These are phyloP conservation scores for Torymus aiolomorphi DNA, from an alignment of 2,888 invertebrate species.

Conservation along the genomic window DNA sequence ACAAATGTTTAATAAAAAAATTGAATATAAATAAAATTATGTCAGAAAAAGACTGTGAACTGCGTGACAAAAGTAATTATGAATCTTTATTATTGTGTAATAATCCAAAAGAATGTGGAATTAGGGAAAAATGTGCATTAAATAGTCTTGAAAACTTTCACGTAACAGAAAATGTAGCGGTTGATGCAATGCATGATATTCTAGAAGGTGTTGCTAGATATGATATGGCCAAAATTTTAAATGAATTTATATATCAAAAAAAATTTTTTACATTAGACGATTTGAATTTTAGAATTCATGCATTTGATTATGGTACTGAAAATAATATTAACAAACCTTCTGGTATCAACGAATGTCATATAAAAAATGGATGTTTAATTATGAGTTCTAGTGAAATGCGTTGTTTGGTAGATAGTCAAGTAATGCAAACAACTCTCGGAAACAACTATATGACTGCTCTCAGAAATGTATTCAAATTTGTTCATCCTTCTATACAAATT, in stretches of 20 bases:
- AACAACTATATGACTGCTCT: no score
- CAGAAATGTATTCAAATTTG: no score
- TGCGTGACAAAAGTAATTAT: slow-evolving; percentile 53
- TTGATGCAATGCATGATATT: no score
- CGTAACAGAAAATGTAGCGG: slow-evolving; percentile 50
- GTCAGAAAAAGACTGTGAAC: slow-evolving; percentile 36
- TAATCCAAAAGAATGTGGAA: slow-evolving; percentile 40
- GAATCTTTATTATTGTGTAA: slow-evolving; percentile 32
- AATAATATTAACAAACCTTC: slow-evolving; percentile 22
- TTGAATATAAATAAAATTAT: no score
- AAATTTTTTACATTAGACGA: slow-evolving; percentile 33
- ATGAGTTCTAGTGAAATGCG: no score
- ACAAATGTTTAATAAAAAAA: no score
- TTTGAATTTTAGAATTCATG: slow-evolving; percentile 34
- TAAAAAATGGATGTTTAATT: no score
- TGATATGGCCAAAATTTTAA: slow-evolving; percentile 31
- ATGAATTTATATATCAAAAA: slow-evolving; percentile 42
- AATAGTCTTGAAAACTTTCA: slow-evolving; percentile 53
- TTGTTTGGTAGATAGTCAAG: no score
- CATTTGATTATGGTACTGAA: slow-evolving; percentile 31
- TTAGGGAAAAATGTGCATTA: slow-evolving; percentile 53
- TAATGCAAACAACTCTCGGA: no score
- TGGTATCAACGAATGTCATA: slow-evolving; percentile 28
- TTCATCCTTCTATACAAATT: no score
- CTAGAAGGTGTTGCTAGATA: no score